These are phyloP conservation scores for Lepidurus apus DNA, from an alignment of 1,140 invertebrate species.

Conservation along the genomic window DNA sequence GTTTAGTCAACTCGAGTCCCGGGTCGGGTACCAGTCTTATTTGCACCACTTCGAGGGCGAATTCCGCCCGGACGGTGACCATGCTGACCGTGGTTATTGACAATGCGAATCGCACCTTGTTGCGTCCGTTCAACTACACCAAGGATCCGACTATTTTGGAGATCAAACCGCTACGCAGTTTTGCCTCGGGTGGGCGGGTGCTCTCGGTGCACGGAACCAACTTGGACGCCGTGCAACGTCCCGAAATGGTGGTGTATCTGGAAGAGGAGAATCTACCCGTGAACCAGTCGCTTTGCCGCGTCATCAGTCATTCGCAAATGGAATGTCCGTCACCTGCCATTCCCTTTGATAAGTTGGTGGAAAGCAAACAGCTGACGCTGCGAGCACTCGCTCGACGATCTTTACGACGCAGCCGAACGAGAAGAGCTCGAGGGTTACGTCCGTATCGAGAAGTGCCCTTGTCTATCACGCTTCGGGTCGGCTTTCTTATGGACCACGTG, in stretches of 20 bases:
- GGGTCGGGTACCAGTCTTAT: conserved; percentile 81
- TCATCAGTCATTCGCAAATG: conserved; percentile 85
- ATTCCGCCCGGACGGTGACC: conserved; percentile 49
- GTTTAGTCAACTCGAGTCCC: conserved; percentile 78
- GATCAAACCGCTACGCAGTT: conserved; percentile 80
- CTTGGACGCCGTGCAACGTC: conserved; percentile 83
- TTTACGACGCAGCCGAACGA: conserved; percentile 27
- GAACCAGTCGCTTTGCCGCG: conserved; percentile 72
- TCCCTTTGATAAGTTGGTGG: conserved; percentile 47
- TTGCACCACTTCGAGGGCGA: conserved; percentile 72
- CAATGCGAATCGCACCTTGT: conserved; percentile 66
- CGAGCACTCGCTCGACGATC: conserved; percentile 29
- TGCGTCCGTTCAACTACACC: conserved; percentile 77
- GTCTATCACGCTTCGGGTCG: conserved; percentile 54
- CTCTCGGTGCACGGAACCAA: conserved; percentile 89
- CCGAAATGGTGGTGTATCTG: conserved; percentile 76
- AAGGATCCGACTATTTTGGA: conserved; percentile 89
- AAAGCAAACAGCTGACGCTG: conserved; percentile 26
- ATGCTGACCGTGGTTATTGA: conserved; percentile 74
- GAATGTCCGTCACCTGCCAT: conserved; percentile 88
- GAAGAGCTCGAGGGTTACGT: conserved; percentile 33
- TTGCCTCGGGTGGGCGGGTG: conserved; percentile 85
- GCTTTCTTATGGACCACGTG: conserved; percentile 95
- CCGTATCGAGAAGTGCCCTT: conserved; percentile 38
- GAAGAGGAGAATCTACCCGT: conserved; percentile 61